phyloP scores from a whole-genome alignment of 2,797 vertebrate species.

The Steatocranus sp. region DNA sequence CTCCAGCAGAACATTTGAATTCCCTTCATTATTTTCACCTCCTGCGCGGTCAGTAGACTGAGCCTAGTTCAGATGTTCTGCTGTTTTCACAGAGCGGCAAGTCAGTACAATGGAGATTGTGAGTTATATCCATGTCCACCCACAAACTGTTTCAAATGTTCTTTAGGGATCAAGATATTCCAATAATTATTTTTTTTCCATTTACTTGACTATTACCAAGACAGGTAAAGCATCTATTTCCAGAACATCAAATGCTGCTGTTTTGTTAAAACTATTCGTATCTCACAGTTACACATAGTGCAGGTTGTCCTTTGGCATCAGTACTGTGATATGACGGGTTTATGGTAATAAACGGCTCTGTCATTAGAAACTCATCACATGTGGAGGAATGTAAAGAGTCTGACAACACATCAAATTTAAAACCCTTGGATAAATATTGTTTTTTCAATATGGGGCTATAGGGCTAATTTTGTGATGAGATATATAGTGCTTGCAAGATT shows the following conservation, averaged over 20 bases:
- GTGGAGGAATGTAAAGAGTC: background rate
- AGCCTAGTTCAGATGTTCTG: conserved; percentile 11
- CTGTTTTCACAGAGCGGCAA: background rate
- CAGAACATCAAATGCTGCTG: background rate
- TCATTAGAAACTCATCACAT: background rate
- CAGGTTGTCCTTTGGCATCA: background rate
- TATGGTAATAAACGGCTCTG: background rate
- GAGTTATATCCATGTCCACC: background rate
- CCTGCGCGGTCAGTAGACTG: conserved; percentile 16
- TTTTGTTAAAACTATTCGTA: background rate
- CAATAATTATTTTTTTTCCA: background rate
- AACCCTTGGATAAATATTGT: background rate
- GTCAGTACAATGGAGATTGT: background rate
- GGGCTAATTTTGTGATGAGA: background rate
- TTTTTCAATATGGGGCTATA: background rate
- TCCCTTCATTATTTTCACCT: conserved; percentile 48
- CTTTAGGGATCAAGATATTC: background rate
- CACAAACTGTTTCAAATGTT: background rate
- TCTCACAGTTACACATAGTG: background rate
- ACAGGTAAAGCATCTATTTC: background rate
- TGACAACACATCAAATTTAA: background rate
- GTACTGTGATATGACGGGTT: background rate
- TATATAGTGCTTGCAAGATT: background rate
- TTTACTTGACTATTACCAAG: background rate
- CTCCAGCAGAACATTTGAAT: conserved; percentile 43